These are phyloP conservation scores for Conus canariensis DNA, from an alignment of 2,888 invertebrate genomes.

Conservation along the genomic window DNA sequence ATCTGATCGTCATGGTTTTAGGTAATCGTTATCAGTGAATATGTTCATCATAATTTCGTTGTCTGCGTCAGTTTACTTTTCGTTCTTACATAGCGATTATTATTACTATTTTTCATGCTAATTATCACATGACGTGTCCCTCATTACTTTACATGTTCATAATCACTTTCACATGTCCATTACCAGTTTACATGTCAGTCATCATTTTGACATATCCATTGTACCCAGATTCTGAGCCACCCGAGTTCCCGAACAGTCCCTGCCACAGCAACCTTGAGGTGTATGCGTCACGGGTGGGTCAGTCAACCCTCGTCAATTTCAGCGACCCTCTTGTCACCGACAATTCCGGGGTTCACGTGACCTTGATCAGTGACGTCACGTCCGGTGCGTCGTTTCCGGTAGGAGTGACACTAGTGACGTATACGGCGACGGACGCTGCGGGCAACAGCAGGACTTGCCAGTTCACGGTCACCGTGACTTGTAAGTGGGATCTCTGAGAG, in stretches of 20 bases:
- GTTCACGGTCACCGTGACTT: constrained; percentile 81
- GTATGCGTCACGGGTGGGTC: background rate
- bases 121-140: too few relatives aligned
- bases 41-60: too few relatives aligned
- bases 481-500: constrained; percentile 56
- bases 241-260: constrained; percentile 7
- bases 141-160: too few relatives aligned
- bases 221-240: background rate
- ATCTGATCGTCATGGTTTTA: too few relatives aligned
- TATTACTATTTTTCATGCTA: too few relatives aligned
- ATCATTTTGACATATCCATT: too few relatives aligned
- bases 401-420: constrained; percentile 82
- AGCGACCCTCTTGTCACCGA: constrained; percentile 29
- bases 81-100: too few relatives aligned
- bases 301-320: constrained; percentile 28
- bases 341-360: constrained; percentile 30
- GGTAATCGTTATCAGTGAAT: too few relatives aligned
- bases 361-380: background rate
- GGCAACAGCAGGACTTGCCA: constrained; percentile 84
- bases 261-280: constrained; percentile 15
- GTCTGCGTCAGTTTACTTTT: too few relatives aligned
- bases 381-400: constrained; percentile 78
- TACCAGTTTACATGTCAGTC: too few relatives aligned
- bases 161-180: too few relatives aligned
- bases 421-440: constrained; percentile 83